Percentiles rank a stretch among this genome's conserved stretches.
Evolutionary conservation across 2,888 invertebrate genomes (phyloP).

Genomic region (Chrysotoxum bicinctum): DNA sequence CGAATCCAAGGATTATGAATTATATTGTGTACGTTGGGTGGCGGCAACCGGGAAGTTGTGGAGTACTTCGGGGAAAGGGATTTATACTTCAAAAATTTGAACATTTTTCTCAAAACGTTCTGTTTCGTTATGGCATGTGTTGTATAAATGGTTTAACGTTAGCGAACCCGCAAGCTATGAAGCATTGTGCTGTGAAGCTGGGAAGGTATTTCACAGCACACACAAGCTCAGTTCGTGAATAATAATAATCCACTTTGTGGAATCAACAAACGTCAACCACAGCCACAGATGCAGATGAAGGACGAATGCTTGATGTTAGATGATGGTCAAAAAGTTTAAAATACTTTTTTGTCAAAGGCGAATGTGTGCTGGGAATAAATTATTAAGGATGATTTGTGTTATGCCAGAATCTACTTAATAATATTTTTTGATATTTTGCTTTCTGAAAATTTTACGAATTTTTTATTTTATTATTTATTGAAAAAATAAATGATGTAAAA

Average conservation of each 20-base stretch:
- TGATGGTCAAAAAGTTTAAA: conserved; percentile 44
- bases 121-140: conserved; percentile 41
- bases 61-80: background rate
- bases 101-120: conserved; percentile 24
- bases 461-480: too few relatives aligned
- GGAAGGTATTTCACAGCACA: conserved; percentile 19
- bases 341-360: conserved; percentile 24
- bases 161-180: background rate
- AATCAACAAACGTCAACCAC: conserved; percentile 56
- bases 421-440: too few relatives aligned
- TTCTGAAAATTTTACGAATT: too few relatives aligned
- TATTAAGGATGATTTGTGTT: conserved; percentile 14
- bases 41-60: background rate
- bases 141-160: background rate
- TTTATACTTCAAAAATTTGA: conserved; percentile 36
- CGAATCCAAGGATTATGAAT: conserved; percentile 62
- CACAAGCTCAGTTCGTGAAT: conserved; percentile 32
- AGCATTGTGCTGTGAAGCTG: background rate
- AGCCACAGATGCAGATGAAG: conserved; percentile 53
- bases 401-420: background rate
- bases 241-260: conserved; percentile 53
- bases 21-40: conserved; percentile 34
- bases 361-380: conserved; percentile 29
- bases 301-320: conserved; percentile 31
- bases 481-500: too few relatives aligned